Evolutionary conservation across 2,113 vertebrate genomes (phyloP), one percentile per base, ranked within the genome.

Genomic region (Bubo blakistoni): DNA sequence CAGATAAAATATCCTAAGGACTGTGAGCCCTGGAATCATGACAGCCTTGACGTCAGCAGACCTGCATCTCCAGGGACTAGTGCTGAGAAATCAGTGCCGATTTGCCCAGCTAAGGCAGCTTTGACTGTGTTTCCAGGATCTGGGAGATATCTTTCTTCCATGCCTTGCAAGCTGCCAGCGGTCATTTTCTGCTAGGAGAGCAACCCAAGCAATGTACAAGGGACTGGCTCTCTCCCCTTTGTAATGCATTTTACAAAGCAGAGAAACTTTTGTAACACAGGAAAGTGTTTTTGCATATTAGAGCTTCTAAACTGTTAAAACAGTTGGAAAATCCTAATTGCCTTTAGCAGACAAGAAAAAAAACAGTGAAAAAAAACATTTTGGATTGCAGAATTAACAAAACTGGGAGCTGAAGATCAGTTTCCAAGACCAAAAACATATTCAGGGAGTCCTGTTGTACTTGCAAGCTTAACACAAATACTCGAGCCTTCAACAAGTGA

Each of bases 311-410:
- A 92, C 70, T 73, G 88, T 83, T 90, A 59, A 30, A 89, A 83
- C 76, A 95, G 61, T 90, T 93, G 90, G 94, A 91, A 94, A 96
- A 92, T 74, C 80, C 58, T 89, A 71, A 94, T 86, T 81, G 74
- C 34, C 46, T 58, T 81, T 69, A 61, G 49, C 54, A 92, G 66
- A 79, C 21, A 55, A 78, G 38, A 26, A 81, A 27, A 49, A 92
- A 84, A 83, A 4, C 8, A 61, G 40, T 8, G 4, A 72, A 92
- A 46, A 46, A 66, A 83, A 92, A 71, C 1, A 40, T 74, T 91
- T 34, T 67, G 57, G 58, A 58, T 72, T 79, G 70, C 24, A 80
- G 71, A 79, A 92, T 66, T 95, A 88, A 82, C 49, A 65, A 67
- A 92, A 67, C 16, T 44, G n/a, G 38, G 70, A 95, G 29, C 58